These are phyloP conservation scores for Ericerus pela DNA, from an alignment of 1,140 invertebrate genomes.

Conservation along the genomic window DNA sequence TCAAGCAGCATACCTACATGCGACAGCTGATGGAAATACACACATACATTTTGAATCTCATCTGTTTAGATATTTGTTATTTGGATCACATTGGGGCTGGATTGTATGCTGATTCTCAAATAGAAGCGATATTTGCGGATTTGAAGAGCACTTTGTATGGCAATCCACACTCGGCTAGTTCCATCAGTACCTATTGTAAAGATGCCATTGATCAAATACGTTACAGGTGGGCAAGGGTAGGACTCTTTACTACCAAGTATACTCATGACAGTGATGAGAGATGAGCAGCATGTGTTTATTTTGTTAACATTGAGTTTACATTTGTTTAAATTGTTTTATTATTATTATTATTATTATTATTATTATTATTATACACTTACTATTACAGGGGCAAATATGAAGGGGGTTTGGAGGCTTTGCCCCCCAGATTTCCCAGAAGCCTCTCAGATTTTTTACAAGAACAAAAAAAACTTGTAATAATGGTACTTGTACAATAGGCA, in stretches of 20 bases:
- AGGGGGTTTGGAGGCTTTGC: background rate
- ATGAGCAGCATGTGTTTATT: background rate
- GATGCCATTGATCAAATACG: constrained; percentile 68
- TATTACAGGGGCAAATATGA: background rate
- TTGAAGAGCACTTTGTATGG: constrained; percentile 56
- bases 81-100: constrained; percentile 82
- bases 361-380: background rate
- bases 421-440: no score
- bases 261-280: constrained; percentile 14
- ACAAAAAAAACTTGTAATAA: no score
- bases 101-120: constrained; percentile 60
- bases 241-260: constrained; percentile 16
- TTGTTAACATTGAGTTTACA: no score
- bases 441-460: no score
- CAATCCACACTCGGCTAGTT: constrained; percentile 68
- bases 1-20: no score
- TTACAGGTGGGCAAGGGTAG: constrained; percentile 43
- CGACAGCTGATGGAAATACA: no score
- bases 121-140: constrained; percentile 47
- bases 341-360: background rate
- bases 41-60: no score
- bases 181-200: constrained; percentile 52
- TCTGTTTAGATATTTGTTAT: constrained; percentile 64
- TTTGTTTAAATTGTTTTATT: background rate
- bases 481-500: no score